phyloP scores from a whole-genome alignment of 92 coral and sea anemone genomes.

The Phymanthus crucifer region DNA sequence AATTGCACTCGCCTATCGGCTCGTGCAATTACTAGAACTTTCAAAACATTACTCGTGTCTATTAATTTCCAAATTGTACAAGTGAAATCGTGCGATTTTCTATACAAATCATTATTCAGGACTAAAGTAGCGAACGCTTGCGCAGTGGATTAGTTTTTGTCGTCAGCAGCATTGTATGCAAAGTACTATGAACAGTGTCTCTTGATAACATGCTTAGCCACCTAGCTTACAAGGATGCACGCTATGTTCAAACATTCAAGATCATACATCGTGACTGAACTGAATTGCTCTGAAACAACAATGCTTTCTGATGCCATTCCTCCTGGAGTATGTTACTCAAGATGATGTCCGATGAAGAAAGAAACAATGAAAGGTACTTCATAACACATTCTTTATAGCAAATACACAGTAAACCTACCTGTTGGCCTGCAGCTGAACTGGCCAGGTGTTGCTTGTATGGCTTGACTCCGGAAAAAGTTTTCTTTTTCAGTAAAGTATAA shows the following conservation, averaged over 20 bases:
- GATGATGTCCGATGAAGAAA: background rate
- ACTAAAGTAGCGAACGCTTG: too few species aligned
- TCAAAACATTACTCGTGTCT: too few species aligned
- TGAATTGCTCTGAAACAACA: background rate
- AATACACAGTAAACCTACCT: conserved; percentile 31
- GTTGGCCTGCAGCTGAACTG: conserved; percentile 77
- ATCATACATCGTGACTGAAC: background rate
- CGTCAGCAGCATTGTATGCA: background rate
- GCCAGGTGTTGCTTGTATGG: conserved; percentile 86
- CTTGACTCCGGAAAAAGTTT: conserved; percentile 78
- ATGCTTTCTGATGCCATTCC: background rate
- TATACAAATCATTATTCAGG: too few species aligned
- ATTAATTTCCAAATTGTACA: too few species aligned
- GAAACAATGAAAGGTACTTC: background rate
- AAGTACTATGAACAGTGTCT: background rate
- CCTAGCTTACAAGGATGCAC: background rate
- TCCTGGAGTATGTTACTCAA: background rate
- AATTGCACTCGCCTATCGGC: too few species aligned
- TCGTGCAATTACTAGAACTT: too few species aligned
- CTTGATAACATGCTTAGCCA: conserved; percentile 2
- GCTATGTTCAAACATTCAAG: background rate
- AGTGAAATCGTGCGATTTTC: too few species aligned
- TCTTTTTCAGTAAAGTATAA: conserved; percentile 61
- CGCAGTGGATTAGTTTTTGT: too few species aligned
- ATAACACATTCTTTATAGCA: background rate